phyloP scores from a whole-genome alignment of 2,797 vertebrate species.

The Tadarida brasiliensis region DNA sequence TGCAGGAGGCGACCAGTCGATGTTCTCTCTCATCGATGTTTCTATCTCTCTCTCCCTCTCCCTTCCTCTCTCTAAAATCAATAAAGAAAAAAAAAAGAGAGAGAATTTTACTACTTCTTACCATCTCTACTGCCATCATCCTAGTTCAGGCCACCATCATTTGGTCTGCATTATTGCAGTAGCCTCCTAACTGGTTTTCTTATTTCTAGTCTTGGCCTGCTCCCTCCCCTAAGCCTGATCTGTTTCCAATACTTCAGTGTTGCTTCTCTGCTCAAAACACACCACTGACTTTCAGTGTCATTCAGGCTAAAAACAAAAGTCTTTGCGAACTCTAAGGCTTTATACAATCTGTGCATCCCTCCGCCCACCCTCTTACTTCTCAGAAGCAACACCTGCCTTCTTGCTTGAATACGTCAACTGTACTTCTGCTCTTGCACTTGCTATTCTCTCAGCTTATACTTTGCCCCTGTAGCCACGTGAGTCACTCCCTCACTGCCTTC shows the following conservation, averaged over 20 bases:
- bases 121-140: neutral
- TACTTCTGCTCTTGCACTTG: neutral
- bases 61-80: too few species aligned
- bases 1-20: too few species aligned
- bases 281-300: neutral
- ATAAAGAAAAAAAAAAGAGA: too few species aligned
- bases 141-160: neutral
- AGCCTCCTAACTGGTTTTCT: neutral
- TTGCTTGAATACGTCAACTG: neutral
- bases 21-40: too few species aligned
- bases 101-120: neutral
- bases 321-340: neutral
- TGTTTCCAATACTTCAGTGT: neutral
- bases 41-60: too few species aligned
- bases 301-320: conserved; percentile 41
- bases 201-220: neutral
- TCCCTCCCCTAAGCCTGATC: neutral
- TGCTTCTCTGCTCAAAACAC: neutral
- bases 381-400: neutral
- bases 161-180: neutral
- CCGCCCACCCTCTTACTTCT: neutral
- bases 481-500: neutral
- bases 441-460: neutral
- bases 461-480: neutral
- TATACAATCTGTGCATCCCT: neutral